Evolutionary conservation across 1,140 invertebrate species (phyloP), one percentile per base, ranked within the genome.

Genomic region (Araneus ventricosus): DNA sequence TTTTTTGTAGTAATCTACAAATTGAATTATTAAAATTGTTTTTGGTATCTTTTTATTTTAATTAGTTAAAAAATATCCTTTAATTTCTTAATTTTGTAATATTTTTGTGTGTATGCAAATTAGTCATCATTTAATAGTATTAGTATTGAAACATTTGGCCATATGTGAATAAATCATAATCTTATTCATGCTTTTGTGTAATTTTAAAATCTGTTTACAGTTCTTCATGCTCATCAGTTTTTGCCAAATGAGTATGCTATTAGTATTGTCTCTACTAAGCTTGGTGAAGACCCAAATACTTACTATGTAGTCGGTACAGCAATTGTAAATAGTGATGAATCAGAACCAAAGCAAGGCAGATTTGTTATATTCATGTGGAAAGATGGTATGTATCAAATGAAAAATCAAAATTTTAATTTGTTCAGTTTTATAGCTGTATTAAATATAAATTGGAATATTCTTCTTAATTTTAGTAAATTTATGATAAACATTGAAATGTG

Each of bases 241-340:
- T 97, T 98, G 96, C 96, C 97, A 1, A 97, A 97, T 89, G 99
- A 99, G 95, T 99, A 97, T 95, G 98, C 98, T 10, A 96, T 99
- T 94, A 98, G 98, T 39, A 95, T 99, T 24, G 97, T 99, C 91
- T 99, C 98, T 0, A 97, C 98, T 57, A 97, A 97, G 95, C 96
- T 99, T 24, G 98, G 98, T 0, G 98, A 99, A 94, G 99, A 99
- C 96, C 97, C 97, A 0, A 98, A 97, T 94, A 97, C 97, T 1
- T 99, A 99, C 95, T 99, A 97, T 95, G 97, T 99, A 45, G 97
- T 99, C 70, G 99, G 99, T 57, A 99, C 99, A 7, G 98, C 98
- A 4, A 96, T 99, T 37, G 97, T 99, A 4, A 97, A 98, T 96
- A 97, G 98, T 0, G 99, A 99, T 94, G 99, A 99, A 95, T 97